A percentile compares a stretch with the other conserved stretches of the same genome.
phyloP scores from a whole-genome alignment of 2,888 invertebrate genomes.

The Caradrina clavipalpis region DNA sequence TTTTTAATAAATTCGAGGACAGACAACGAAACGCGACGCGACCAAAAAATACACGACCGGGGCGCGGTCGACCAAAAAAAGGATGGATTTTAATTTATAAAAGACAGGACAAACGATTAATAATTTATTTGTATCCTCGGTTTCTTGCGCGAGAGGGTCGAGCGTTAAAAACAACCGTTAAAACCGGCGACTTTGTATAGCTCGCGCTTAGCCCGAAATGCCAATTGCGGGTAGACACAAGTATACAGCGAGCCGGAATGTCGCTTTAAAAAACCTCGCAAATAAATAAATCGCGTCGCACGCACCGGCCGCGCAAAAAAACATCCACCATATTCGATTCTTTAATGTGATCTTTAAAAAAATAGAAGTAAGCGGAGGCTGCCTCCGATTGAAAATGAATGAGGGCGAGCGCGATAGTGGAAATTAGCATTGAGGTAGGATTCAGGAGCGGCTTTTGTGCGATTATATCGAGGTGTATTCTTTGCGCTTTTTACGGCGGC shows the following conservation, averaged over 20 bases:
- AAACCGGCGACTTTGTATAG: conserved; percentile 90
- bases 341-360: conserved; percentile 90
- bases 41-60: conserved; percentile 84
- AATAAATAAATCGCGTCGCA: conserved; percentile 91
- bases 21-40: conserved; percentile 85
- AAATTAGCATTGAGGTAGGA: conserved; percentile 91
- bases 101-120: conserved; percentile 91
- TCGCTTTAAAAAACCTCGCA: conserved; percentile 90
- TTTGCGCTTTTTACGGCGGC: conserved; percentile 90
- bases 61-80: conserved; percentile 86
- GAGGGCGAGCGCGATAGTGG: conserved; percentile 91
- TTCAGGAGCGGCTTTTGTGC: conserved; percentile 90
- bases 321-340: conserved; percentile 90
- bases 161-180: conserved; percentile 91
- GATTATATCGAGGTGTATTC: conserved; percentile 91
- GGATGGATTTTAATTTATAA: conserved; percentile 90
- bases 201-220: conserved; percentile 90
- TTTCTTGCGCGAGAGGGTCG: conserved; percentile 87
- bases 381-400: conserved; percentile 91
- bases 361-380: conserved; percentile 88
- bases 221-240: conserved; percentile 91
- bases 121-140: conserved; percentile 91
- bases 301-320: conserved; percentile 87
- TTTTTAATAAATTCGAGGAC: conserved; percentile 90
- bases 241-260: conserved; percentile 91